Conservation (phyloP, 1,140 invertebrate species). For the Bradysia coprophila region DNA sequence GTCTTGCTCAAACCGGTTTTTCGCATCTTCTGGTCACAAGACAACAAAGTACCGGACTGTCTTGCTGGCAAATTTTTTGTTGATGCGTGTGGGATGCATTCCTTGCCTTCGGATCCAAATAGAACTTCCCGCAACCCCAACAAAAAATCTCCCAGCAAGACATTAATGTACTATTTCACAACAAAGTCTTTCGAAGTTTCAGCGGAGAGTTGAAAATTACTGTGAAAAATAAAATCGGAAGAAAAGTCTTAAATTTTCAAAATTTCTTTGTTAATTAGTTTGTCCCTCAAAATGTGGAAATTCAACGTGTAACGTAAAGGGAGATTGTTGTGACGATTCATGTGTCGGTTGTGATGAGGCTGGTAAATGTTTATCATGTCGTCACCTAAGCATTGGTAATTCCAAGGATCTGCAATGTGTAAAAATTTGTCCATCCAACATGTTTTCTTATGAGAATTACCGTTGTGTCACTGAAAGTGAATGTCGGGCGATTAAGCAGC, state of each 20-base stretch:
- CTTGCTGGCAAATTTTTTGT: too few species aligned
- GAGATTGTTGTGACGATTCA: slow-evolving; percentile 53
- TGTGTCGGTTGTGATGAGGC: slow-evolving; percentile 62
- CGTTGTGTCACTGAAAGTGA: slow-evolving; percentile 54
- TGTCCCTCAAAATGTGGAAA: slow-evolving; percentile 30
- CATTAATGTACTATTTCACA: too few species aligned
- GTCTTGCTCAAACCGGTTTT: too few species aligned
- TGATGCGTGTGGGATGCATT: too few species aligned
- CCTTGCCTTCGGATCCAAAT: too few species aligned
- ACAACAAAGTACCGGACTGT: too few species aligned
- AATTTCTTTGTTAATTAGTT: slow-evolving; percentile 25
- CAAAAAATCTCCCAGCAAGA: too few species aligned
- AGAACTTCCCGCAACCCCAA: too few species aligned
- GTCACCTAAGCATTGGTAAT: slow-evolving; percentile 33
- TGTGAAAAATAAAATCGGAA: background rate
- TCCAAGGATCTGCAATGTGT: slow-evolving; percentile 43
- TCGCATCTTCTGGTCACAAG: too few species aligned
- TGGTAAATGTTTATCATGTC: slow-evolving; percentile 57
- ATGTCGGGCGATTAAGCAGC: slow-evolving; percentile 42
- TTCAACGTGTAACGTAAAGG: slow-evolving; percentile 29
- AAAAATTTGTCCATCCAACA: slow-evolving; percentile 43
- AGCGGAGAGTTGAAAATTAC: background rate
- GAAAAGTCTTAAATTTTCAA: too few species aligned
- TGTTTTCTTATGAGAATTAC: slow-evolving; percentile 28
- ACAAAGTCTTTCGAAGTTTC: too few species aligned